Percentiles rank a stretch among this genome's conserved stretches.
Conservation (phyloP, 2,797 vertebrate species). For the Gymnopithys bicolor region DNA sequence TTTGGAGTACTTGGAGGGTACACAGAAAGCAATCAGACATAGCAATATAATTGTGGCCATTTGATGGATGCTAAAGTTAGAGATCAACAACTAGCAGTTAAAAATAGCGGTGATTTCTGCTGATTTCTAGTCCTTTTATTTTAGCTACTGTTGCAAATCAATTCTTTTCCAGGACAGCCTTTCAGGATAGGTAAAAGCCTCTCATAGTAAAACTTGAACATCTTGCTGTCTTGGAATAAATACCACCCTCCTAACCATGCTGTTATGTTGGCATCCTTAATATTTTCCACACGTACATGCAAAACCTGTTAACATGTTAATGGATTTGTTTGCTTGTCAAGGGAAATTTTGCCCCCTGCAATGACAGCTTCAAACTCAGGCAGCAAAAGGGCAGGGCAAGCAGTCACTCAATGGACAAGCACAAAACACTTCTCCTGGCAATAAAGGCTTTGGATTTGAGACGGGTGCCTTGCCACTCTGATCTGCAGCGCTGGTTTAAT, state of each 20-base stretch:
- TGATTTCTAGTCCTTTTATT: constrained; percentile 9
- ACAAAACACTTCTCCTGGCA: neutral
- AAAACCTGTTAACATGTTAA: constrained; percentile 38
- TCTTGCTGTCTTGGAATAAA: neutral
- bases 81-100: constrained; percentile 17
- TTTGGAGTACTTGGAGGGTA: constrained; percentile 16
- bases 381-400: constrained; percentile 49
- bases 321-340: constrained; percentile 51
- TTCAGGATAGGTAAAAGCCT: neutral
- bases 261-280: neutral
- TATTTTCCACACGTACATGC: neutral
- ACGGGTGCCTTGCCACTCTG: constrained; percentile 22
- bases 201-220: neutral
- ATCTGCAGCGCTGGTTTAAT: constrained; percentile 11
- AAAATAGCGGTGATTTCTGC: constrained; percentile 15
- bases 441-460: neutral
- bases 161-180: neutral
- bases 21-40: constrained; percentile 21
- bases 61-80: neutral
- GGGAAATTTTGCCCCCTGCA: constrained; percentile 40
- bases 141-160: constrained; percentile 3
- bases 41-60: neutral
- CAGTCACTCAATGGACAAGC: neutral
- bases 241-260: neutral
- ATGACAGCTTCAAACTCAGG: constrained; percentile 40